phyloP scores from a whole-genome alignment of 2,888 invertebrate genomes.

The Mesorhabditis belari region DNA sequence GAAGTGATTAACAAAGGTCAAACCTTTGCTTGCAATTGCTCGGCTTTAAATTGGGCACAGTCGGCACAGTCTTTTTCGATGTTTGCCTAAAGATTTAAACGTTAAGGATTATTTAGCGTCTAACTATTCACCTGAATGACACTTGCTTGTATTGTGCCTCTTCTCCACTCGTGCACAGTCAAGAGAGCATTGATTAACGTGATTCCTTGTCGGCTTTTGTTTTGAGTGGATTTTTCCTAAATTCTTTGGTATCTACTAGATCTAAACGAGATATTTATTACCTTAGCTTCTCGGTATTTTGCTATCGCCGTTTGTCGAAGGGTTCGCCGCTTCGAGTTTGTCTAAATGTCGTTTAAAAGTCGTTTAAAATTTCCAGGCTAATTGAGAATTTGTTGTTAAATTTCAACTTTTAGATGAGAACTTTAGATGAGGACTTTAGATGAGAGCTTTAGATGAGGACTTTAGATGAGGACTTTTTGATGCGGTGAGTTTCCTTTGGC shows the following conservation, averaged over 20 bases:
- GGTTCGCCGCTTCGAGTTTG: conserved; percentile 12
- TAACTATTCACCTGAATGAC: not conserved
- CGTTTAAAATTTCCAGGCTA: too few relatives aligned
- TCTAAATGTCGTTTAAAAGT: conserved; percentile 1
- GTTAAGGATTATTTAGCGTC: not conserved
- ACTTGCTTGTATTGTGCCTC: conserved; percentile 13
- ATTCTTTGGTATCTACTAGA: not conserved
- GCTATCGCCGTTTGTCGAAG: conserved; percentile 23
- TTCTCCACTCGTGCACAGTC: conserved; percentile 30
- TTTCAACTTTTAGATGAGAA: too few relatives aligned
- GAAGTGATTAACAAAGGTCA: too few relatives aligned
- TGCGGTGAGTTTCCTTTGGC: too few relatives aligned
- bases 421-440: too few relatives aligned
- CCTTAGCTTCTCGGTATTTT: conserved; percentile 20
- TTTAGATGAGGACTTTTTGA: too few relatives aligned
- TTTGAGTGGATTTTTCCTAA: conserved; percentile 19
- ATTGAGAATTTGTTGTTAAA: too few relatives aligned
- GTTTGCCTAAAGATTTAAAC: conserved; percentile 8
- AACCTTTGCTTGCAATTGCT: conserved; percentile 21
- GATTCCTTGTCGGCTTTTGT: conserved; percentile 22
- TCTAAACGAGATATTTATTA: too few relatives aligned
- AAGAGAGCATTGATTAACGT: conserved; percentile 31
- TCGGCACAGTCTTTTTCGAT: conserved; percentile 27
- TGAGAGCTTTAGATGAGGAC: too few relatives aligned
- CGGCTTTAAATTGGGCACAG: conserved; percentile 25